Percentiles rank a stretch among this genome's conserved stretches.
phyloP scores from a whole-genome alignment of 2,888 invertebrate genomes.

The Xylota sylvarum region DNA sequence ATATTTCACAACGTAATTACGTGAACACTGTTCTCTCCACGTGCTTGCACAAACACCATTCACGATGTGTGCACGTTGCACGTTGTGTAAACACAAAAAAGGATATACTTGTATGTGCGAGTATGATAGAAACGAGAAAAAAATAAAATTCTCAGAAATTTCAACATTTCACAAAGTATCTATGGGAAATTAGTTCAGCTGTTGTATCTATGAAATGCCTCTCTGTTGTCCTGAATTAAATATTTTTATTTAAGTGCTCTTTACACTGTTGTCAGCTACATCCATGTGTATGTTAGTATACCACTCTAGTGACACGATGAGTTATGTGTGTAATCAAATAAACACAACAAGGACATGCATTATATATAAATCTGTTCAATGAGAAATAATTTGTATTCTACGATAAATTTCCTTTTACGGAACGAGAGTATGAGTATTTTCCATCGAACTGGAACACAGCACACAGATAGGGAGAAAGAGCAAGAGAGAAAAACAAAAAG shows the following conservation, averaged over 20 bases:
- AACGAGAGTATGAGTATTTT: background rate
- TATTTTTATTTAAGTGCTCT: slow-evolving; percentile 28
- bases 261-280: background rate
- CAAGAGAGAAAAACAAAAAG: background rate
- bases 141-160: slow-evolving; percentile 15
- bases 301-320: slow-evolving; percentile 2
- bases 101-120: background rate
- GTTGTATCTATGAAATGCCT: slow-evolving; percentile 20
- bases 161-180: slow-evolving; percentile 23
- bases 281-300: background rate
- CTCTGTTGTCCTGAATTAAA: slow-evolving; percentile 34
- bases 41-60: background rate
- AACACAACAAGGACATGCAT: slow-evolving; percentile 60
- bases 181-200: slow-evolving; percentile 47
- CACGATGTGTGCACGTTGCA: slow-evolving; percentile 40
- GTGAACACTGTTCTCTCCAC: slow-evolving; percentile 9
- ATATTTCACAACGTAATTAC: slow-evolving; percentile 22
- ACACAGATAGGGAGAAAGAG: background rate
- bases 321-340: slow-evolving; percentile 50
- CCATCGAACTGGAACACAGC: slow-evolving; percentile 1
- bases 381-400: slow-evolving; percentile 51
- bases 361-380: slow-evolving; percentile 55
- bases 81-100: slow-evolving; percentile 3
- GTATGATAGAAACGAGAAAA: background rate
- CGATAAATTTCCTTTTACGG: slow-evolving; percentile 25